Base-by-base conservation (phyloP, 2,113 vertebrate species). In the Halcyon senegalensis region DNA sequence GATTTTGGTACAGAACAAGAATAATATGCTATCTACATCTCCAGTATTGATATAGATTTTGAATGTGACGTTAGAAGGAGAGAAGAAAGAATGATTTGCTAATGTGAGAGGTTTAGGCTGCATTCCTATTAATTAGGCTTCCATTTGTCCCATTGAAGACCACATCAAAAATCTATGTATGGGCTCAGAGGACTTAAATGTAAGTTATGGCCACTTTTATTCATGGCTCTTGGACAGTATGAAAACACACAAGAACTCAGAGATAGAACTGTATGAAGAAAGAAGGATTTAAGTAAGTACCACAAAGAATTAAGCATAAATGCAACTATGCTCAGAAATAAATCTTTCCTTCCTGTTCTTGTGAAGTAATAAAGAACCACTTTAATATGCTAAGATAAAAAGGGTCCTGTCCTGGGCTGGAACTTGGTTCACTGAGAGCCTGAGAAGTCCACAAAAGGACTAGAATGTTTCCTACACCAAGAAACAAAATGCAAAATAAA, bases 1-100 rank as follows among this genome's bases (percentile, higher is more conserved):
- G 77, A 93, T 86, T 96, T 92, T 86, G 7, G 35, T 84, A 48
- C 27, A 82, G 48, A 16, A 10, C 30, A 82, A 68, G 62, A 64
- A 68, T 41, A 93, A 82, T 53, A 75, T n/a, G 20, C 30, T 84
- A 44, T 72, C 24, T 84, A 39, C 16, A 66, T 89, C 30, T 84
- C 21, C 77, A 64, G 30, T 63, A 37, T 31, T 58, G 33, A 17
- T 78, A 58, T 84, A 72, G 72, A 86, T 81, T 91, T 89, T 93
- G 12, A 91, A 72, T 74, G 31, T 46, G 27, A 35, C 76, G 70
- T 74, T 91, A 93, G 43, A 43, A 82, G 19, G 27, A 84, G 28
- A 74, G 37, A 50, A 87, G n/a, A 82, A 91, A 84, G 28, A 79
- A 72, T 12, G 6, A 58, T 77, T 66, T 46, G 55, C 10, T 78